Conservation (phyloP, 64 coral and sea anemone genomes). For the Pocillopora verrucosa region DNA sequence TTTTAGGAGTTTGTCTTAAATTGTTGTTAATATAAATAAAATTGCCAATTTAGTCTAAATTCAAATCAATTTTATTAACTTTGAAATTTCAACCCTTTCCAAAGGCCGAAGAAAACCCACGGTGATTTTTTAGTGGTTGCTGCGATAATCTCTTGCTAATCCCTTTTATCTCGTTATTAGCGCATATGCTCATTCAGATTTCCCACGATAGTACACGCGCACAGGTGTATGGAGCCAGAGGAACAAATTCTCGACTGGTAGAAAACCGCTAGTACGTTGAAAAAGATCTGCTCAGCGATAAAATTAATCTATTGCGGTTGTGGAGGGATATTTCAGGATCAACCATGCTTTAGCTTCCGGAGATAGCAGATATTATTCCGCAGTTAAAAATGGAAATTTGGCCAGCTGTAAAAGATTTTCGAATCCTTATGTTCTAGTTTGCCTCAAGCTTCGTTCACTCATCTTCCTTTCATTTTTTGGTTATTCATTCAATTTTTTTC, state of each 20-base stretch:
- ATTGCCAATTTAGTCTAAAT: constrained; percentile 4
- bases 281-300: background rate
- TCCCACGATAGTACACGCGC: background rate
- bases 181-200: background rate
- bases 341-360: background rate
- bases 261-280: constrained; percentile 5
- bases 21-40: background rate
- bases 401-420: background rate
- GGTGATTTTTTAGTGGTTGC: constrained; percentile 6
- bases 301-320: background rate
- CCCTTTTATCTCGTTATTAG: constrained; percentile 11
- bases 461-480: too few relatives aligned
- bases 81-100: background rate
- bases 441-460: too few relatives aligned
- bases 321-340: background rate
- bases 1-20: background rate
- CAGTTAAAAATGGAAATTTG: background rate
- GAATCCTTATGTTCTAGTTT: too few relatives aligned
- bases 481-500: too few relatives aligned
- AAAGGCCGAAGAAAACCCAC: background rate
- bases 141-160: background rate
- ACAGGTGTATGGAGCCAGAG: constrained; percentile 10
- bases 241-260: background rate
- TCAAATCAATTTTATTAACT: background rate
- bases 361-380: background rate